Conservation (phyloP, 2,113 vertebrate genomes). For the Epinephelus cyanopodus region DNA sequence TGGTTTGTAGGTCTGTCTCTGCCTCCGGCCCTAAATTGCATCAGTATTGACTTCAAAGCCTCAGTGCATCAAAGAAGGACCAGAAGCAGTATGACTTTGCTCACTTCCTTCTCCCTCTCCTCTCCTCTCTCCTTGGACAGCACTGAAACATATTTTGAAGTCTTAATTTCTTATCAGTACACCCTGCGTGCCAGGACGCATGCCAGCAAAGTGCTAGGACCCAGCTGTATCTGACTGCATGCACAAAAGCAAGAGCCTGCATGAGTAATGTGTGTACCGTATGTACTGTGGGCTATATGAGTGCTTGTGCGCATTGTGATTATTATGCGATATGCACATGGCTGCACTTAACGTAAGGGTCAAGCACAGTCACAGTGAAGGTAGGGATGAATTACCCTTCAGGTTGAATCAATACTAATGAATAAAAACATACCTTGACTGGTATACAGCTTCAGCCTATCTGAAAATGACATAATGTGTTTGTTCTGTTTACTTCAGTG, state of each 20-base stretch:
- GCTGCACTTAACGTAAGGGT: neutral
- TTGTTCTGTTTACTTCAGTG: neutral
- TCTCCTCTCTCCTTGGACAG: neutral
- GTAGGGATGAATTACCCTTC: neutral
- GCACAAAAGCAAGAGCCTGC: neutral
- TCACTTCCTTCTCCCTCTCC: conserved; percentile 4
- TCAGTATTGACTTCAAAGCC: conserved; percentile 76
- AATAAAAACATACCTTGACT: conserved; percentile 1
- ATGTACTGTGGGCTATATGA: neutral
- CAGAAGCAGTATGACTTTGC: conserved; percentile 34
- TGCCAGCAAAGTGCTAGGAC: neutral
- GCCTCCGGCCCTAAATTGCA: conserved; percentile 69
- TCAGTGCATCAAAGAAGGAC: conserved; percentile 59
- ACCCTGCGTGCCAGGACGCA: neutral
- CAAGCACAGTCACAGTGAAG: conserved; percentile 2
- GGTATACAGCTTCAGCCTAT: neutral
- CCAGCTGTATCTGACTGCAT: neutral
- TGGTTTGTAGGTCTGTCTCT: conserved; percentile 59
- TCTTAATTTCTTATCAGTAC: conserved; percentile 1
- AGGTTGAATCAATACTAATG: conserved; percentile 31
- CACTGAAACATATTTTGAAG: neutral
- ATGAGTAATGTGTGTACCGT: neutral
- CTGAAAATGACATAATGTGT: neutral
- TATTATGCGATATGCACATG: neutral
- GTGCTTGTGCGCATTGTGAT: neutral